A percentile compares a stretch with the other conserved stretches of the same genome.
These are phyloP conservation scores for Junco hyemalis DNA, from an alignment of 2,113 vertebrate species.

Conservation along the genomic window DNA sequence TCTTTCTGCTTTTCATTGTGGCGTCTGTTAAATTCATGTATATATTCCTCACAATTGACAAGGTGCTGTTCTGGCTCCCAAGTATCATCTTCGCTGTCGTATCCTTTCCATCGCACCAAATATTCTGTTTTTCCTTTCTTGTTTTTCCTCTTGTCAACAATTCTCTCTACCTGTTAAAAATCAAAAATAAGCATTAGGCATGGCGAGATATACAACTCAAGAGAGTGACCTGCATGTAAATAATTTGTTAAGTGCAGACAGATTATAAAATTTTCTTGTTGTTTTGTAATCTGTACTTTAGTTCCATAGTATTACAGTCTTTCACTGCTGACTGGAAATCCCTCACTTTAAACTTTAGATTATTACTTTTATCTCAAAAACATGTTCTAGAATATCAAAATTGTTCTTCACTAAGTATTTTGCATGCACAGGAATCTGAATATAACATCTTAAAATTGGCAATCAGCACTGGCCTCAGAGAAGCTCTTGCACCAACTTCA, in stretches of 20 bases:
- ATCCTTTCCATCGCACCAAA: slow-evolving; percentile 94
- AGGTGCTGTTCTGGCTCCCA: slow-evolving; percentile 97
- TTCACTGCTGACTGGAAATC: neutral
- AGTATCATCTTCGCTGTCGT: slow-evolving; percentile 89
- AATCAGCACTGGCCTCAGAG: neutral
- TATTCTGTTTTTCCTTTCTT: slow-evolving; percentile 94
- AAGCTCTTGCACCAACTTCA: neutral
- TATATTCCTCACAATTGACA: slow-evolving; percentile 89
- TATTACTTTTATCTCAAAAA: neutral
- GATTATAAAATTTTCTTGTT: neutral
- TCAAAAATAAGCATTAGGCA: slow-evolving; percentile 8
- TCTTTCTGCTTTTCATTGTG: slow-evolving; percentile 80
- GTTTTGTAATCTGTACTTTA: neutral
- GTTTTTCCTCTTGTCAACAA: slow-evolving; percentile 91
- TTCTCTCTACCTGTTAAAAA: slow-evolving; percentile 87
- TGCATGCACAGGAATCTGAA: neutral
- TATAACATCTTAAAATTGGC: neutral
- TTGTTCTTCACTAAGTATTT: neutral
- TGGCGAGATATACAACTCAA: neutral
- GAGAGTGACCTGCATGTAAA: neutral
- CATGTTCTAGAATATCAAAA: neutral
- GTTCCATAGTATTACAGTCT: neutral
- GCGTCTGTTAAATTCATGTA: slow-evolving; percentile 90
- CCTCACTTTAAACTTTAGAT: neutral
- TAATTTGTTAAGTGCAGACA: neutral